Conservation (phyloP, 1,140 invertebrate genomes). For the Zaprionus ornatus region DNA sequence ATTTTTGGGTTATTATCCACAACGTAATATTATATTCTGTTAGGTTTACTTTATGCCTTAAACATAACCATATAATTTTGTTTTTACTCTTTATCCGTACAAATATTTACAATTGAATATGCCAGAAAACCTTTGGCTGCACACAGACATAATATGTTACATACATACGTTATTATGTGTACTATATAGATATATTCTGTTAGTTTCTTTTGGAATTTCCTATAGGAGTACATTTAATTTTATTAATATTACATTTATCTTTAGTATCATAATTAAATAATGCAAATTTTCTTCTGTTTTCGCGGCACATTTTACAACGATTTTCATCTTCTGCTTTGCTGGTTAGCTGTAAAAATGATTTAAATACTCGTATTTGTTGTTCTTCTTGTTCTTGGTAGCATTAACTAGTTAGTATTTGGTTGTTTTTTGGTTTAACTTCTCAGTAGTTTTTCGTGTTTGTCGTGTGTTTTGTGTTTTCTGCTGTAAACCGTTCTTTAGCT, state of each 20-base stretch:
- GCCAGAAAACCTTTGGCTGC: slow-evolving; percentile 16
- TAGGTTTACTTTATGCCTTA: slow-evolving; percentile 36
- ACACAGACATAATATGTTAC: background rate
- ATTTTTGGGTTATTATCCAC: slow-evolving; percentile 56
- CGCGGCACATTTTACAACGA: slow-evolving; percentile 44
- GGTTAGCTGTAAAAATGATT: slow-evolving; percentile 48
- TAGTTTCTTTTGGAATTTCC: slow-evolving; percentile 30
- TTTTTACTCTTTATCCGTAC: slow-evolving; percentile 54
- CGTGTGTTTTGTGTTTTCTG: slow-evolving; percentile 26
- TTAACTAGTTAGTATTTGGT: slow-evolving; percentile 26
- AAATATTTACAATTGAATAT: slow-evolving; percentile 67
- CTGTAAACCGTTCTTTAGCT: slow-evolving; percentile 51
- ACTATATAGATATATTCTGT: slow-evolving; percentile 16
- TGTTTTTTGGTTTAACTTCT: slow-evolving; percentile 16
- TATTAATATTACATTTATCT: slow-evolving; percentile 39
- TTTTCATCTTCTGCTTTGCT: slow-evolving; percentile 33
- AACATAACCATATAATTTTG: slow-evolving; percentile 56
- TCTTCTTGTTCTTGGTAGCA: slow-evolving; percentile 1
- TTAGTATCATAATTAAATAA: slow-evolving; percentile 48
- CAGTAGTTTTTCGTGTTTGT: slow-evolving; percentile 21
- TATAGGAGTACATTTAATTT: slow-evolving; percentile 55
- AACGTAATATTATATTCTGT: slow-evolving; percentile 42
- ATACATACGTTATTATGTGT: background rate
- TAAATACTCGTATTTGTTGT: slow-evolving; percentile 22
- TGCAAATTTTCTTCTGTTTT: slow-evolving; percentile 52